Conservation (phyloP, 1,140 invertebrate genomes). For the Pogonognathellus flavescens region DNA sequence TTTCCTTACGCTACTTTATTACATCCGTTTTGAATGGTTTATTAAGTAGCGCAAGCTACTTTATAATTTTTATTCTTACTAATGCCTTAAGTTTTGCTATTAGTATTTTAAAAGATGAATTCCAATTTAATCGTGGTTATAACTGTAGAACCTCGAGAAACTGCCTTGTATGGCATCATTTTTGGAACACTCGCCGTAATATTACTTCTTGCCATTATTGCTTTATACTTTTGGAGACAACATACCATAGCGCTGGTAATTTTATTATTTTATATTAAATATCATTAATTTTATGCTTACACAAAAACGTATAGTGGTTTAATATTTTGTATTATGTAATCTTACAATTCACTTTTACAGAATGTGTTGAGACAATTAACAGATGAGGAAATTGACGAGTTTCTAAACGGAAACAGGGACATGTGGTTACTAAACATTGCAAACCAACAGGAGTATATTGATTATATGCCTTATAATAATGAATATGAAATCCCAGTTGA, state of each 20-base stretch:
- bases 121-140: too few relatives aligned
- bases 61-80: too few relatives aligned
- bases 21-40: too few relatives aligned
- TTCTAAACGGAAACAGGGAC: background rate
- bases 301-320: too few relatives aligned
- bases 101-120: too few relatives aligned
- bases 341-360: too few relatives aligned
- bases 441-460: background rate
- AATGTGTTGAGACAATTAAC: background rate
- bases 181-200: background rate
- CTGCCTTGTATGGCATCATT: background rate
- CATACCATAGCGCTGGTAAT: background rate
- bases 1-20: too few relatives aligned
- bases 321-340: too few relatives aligned
- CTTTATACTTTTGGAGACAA: background rate
- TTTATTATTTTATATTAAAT: background rate
- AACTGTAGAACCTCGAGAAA: background rate
- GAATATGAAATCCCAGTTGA: background rate
- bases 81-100: too few relatives aligned
- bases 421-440: background rate
- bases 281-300: too few relatives aligned
- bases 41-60: too few relatives aligned
- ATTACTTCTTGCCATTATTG: background rate
- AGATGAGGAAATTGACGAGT: background rate
- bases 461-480: background rate